phyloP scores from a whole-genome alignment of 2,797 vertebrate genomes.

The Ctenosaura bakeri region DNA sequence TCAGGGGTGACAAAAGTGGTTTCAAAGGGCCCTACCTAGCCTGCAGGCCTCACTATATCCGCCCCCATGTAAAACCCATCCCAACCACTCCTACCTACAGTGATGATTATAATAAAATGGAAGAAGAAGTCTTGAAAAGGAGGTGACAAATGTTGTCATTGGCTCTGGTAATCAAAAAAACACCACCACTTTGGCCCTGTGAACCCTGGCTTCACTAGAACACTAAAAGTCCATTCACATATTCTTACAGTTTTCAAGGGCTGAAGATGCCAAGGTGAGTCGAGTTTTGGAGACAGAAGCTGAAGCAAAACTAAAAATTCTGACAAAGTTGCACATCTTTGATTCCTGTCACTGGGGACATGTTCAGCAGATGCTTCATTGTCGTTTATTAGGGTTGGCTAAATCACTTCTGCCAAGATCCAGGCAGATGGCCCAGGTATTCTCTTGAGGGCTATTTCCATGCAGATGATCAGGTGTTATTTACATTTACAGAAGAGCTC shows the following conservation, averaged over 20 bases:
- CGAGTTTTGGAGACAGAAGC: not conserved
- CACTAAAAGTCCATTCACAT: no score
- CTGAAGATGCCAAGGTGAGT: not conserved
- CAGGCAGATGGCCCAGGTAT: conserved; percentile 30
- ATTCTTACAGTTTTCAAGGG: not conserved
- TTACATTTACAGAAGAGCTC: conserved; percentile 22
- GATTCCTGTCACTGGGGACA: not conserved
- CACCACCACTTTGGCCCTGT: no score
- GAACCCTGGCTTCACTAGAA: no score
- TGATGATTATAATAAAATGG: no score
- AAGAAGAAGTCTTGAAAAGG: no score
- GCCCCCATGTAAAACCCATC: no score
- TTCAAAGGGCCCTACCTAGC: no score
- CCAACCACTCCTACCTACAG: no score
- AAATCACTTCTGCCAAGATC: conserved; percentile 14
- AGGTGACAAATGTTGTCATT: no score
- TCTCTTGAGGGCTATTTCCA: not conserved
- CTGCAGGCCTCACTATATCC: no score
- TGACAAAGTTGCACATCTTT: not conserved
- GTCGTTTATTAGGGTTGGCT: conserved; percentile 1
- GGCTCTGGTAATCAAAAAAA: no score
- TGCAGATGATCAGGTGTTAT: conserved; percentile 5
- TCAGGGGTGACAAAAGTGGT: no score
- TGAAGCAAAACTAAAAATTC: conserved; percentile 28
- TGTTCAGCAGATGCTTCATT: not conserved